Base-by-base conservation (phyloP, 2,888 invertebrate species). In the Sphaeridia pumilis region DNA sequence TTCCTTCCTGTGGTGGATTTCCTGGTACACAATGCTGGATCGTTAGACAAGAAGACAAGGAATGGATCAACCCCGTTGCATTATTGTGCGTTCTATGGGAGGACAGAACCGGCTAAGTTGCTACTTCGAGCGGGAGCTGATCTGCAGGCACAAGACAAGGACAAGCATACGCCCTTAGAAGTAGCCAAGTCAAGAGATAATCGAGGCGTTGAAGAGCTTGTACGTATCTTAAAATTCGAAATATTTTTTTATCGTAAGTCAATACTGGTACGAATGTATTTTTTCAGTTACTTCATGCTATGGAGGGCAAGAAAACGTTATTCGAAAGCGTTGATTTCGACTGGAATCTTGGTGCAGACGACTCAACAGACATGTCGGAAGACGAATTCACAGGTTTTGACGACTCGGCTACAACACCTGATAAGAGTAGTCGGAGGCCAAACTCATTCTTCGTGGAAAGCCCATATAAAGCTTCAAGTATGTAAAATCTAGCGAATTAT, bases 251-350 rank as follows among this genome's bases (percentile, higher is more conserved):
- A 17, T 2, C 34, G 25, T 46, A 20, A 28, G 24, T 38, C 12
- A 26, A 28, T 49, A 48, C n/a, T 38, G 20, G 34, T 14, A 17
- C n/a, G 26, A 26, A 17, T 28, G n/a, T 35, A 25, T 47, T 10
- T n/a, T 3, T 14, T 50, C 72, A 92, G 90, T 74, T 93, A 69
- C 86, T 87, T 70, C 88, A 87, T 72, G 88, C 92, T 60, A 81
- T 87, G 66, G 84, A 86, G 70, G 76, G 90, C 57, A 90, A 92
- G 71, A 94, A 93, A 71, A 87, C 87, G 67, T 80, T 89, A 68
- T 93, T 93, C 71, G 92, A 93, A 70, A 90, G 93, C 70, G 89
- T 95, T 49, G 92, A 92, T 71, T 87, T 92, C 58, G 93, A 94
- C 70, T 95, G 94, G 94, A 92, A 92, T 73, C 76, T 94, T 58